Conservation (phyloP, 2,797 vertebrate genomes). For the Gymnothorax javanicus region DNA sequence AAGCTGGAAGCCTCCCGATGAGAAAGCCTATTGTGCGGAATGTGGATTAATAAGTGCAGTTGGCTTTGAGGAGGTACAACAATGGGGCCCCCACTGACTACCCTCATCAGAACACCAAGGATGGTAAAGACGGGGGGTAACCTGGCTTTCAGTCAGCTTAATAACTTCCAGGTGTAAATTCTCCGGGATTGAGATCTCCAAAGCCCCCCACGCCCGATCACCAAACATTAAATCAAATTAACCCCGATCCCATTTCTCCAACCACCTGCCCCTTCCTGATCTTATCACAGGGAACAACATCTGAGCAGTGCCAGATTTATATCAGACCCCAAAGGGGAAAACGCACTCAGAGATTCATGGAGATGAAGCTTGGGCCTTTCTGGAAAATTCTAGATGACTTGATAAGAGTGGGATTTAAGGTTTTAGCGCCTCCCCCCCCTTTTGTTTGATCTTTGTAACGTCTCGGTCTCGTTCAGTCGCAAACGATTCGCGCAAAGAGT, state of each 20-base stretch:
- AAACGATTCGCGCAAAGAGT: not conserved
- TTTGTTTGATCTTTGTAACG: not conserved
- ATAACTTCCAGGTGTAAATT: constrained; percentile 51
- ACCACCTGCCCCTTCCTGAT: not conserved
- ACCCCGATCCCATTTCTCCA: not conserved
- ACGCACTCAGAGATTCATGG: not conserved
- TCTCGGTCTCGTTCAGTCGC: not conserved
- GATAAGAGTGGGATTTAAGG: not conserved
- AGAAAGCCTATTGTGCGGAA: constrained; percentile 14
- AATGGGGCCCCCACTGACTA: constrained; percentile 40
- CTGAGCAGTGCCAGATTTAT: not conserved
- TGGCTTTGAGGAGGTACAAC: constrained; percentile 9
- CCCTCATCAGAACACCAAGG: constrained; percentile 46
- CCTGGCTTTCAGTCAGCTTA: constrained; percentile 51
- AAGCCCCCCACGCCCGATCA: constrained; percentile 24
- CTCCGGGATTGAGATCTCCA: constrained; percentile 42
- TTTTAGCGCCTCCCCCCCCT: not conserved
- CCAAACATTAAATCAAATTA: not conserved
- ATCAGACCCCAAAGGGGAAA: not conserved
- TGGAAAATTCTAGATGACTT: not conserved
- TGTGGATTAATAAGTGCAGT: not conserved
- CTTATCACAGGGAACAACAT: not conserved
- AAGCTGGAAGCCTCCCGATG: constrained; percentile 48
- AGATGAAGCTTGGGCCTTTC: not conserved
- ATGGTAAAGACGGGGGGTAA: constrained; percentile 26